Base-by-base conservation (phyloP, 2,888 invertebrate genomes). In the Synanthedon formicaeformis region DNA sequence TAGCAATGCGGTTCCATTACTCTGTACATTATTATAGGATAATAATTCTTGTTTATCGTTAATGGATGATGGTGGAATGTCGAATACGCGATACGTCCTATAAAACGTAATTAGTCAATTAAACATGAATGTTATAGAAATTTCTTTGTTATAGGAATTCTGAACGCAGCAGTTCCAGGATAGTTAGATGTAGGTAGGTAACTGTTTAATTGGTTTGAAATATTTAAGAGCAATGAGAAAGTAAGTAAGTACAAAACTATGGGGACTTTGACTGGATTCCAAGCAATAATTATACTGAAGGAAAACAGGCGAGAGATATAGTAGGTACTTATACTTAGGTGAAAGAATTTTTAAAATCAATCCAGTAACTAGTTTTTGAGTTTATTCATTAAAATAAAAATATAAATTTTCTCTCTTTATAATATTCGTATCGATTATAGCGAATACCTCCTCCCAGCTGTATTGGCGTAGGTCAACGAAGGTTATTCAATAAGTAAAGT, bases 401-500 rank as follows among this genome's bases (percentile, higher is more conserved):
- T 23, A 23, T 4, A 23, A 23, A 23, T 23, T 5, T 23, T 23
- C 23, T 23, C 23, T 18, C 0, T 3, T 23, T 23, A 23, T 5
- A 23, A 23, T 23, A 23, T 23, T 23, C 1, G 23, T 23, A 23
- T 23, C 4, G 8, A 34, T 34, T 12, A 45, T 11, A 14, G 45
- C 45, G 48, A 52, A 45, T 51, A 51, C 48, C 41, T 55, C 53
- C 54, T 45, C 51, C 40, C 40, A 53, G 40, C 52, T 50, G 52
- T 60, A 62, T 62, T 62, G 62, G 63, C 57, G 49, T 61, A 67
- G 76, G 78, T 77, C 70, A 71, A 60, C 58, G 57, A 61, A 59
- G 72, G 74, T 73, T 71, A 68, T 71, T 67, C 67, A 71, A 68
- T 76, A 66, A 64, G 64, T 62, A 60, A 62, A 65, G 64, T 69